A percentile compares a stretch with the other conserved stretches of the same genome.
Conservation (phyloP, 2,888 invertebrate species). For the Acronicta psi region DNA sequence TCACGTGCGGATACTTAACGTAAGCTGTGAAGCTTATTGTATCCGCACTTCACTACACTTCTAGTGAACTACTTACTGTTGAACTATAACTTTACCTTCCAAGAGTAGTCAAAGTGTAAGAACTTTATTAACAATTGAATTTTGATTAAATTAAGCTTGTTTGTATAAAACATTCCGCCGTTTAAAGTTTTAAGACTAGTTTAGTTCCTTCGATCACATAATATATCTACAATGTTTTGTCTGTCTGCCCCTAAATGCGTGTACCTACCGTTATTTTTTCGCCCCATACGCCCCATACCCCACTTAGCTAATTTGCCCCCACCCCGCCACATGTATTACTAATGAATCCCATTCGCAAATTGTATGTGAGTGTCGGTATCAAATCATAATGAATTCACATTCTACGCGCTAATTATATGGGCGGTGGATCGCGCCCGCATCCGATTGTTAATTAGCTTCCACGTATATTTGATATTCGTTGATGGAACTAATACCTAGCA, state of each 20-base stretch:
- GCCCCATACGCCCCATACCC: neutral
- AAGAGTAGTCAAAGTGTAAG: too few relatives aligned
- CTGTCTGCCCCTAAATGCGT: neutral
- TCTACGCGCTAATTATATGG: slow-evolving; percentile 26
- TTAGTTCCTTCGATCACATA: too few relatives aligned
- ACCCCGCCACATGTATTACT: slow-evolving; percentile 15
- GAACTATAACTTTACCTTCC: too few relatives aligned
- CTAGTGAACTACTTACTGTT: too few relatives aligned
- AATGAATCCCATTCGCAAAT: slow-evolving; percentile 40
- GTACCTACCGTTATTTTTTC: neutral
- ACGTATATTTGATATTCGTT: slow-evolving; percentile 26
- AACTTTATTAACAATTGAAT: too few relatives aligned
- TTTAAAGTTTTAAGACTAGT: too few relatives aligned
- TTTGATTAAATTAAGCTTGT: too few relatives aligned
- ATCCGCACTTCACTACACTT: too few relatives aligned
- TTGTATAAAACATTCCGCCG: too few relatives aligned
- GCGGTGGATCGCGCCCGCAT: slow-evolving; percentile 11
- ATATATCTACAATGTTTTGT: neutral
- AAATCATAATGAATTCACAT: slow-evolving; percentile 34
- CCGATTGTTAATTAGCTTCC: slow-evolving; percentile 40
- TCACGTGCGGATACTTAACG: too few relatives aligned
- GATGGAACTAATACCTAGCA: slow-evolving; percentile 14
- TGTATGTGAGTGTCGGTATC: slow-evolving; percentile 30
- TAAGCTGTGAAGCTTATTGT: too few relatives aligned
- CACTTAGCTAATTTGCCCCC: neutral